Percentiles rank a stretch among this genome's conserved stretches.
phyloP scores from a whole-genome alignment of 2,797 vertebrate genomes.

The Delichon dasypus region DNA sequence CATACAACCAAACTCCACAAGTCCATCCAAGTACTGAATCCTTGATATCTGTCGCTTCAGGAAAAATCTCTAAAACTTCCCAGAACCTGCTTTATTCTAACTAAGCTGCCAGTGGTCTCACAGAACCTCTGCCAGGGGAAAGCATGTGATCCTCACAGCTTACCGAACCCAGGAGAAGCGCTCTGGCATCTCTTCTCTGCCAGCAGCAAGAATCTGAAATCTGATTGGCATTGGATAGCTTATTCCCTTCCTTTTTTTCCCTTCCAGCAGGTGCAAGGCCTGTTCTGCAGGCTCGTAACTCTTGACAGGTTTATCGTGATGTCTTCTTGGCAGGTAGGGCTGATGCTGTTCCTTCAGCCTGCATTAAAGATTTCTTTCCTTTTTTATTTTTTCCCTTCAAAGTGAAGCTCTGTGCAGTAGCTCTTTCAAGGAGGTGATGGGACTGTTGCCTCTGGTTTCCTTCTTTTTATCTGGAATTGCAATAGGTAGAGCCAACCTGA shows the following conservation, averaged over 20 bases:
- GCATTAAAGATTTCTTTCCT: not conserved
- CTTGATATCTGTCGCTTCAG: not conserved
- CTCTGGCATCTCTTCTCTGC: constrained; percentile 12
- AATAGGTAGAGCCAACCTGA: not conserved
- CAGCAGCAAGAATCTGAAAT: constrained; percentile 33
- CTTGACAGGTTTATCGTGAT: constrained; percentile 34
- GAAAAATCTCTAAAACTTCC: not conserved
- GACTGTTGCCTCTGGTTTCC: not conserved
- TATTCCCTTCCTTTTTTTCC: not conserved
- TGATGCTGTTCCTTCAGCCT: not conserved
- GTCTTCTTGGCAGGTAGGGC: constrained; percentile 58
- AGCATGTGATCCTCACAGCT: not conserved
- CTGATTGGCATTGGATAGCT: constrained; percentile 45
- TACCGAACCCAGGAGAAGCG: not conserved
- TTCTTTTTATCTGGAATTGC: not conserved
- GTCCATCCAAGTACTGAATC: not conserved
- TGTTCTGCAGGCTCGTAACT: constrained; percentile 35
- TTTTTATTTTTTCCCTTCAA: not conserved
- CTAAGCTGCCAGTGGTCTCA: not conserved
- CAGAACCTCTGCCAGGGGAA: constrained; percentile 24
- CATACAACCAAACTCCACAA: not conserved
- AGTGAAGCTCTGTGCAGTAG: not conserved
- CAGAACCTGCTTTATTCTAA: not conserved
- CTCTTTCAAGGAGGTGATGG: not conserved
- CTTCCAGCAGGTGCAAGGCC: constrained; percentile 54